A percentile compares a stretch with the other conserved stretches of the same genome.
Conservation (phyloP, 1,140 invertebrate species). For the Zaprionus inermis region DNA sequence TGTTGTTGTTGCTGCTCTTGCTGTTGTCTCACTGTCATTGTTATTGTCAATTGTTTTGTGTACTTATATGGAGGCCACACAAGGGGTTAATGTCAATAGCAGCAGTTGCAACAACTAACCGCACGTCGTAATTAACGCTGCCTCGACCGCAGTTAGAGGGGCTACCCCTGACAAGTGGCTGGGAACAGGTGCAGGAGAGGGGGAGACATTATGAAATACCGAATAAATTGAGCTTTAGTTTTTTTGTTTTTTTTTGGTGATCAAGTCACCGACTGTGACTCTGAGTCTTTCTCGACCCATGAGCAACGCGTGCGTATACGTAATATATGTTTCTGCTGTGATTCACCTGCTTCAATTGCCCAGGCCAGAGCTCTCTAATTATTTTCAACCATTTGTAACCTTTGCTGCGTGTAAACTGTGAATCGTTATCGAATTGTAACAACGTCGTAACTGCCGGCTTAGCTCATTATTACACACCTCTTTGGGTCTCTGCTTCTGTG, state of each 20-base stretch:
- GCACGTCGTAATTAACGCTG: background rate
- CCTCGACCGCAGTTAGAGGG: background rate
- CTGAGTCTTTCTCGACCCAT: background rate
- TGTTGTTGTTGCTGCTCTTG: conserved; percentile 8
- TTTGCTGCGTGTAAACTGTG: too few relatives aligned
- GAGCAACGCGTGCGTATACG: background rate
- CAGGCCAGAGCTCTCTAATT: conserved; percentile 20
- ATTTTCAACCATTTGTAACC: background rate
- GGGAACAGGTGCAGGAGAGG: background rate
- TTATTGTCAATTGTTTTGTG: conserved; percentile 26
- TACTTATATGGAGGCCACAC: conserved; percentile 29
- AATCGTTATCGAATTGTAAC: background rate
- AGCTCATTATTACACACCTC: background rate
- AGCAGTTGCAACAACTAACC: conserved; percentile 19
- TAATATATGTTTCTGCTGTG: background rate
- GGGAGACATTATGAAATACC: background rate
- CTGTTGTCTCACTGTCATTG: conserved; percentile 24
- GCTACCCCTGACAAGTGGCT: background rate
- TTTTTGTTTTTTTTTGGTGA: background rate
- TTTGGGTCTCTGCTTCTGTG: background rate
- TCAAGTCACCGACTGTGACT: background rate
- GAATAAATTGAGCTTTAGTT: background rate
- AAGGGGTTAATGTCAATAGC: conserved; percentile 43
- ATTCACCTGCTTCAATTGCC: background rate
- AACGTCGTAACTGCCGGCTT: background rate